phyloP scores from a whole-genome alignment of 2,113 vertebrate genomes.

The Beaufortia kweichowensis region DNA sequence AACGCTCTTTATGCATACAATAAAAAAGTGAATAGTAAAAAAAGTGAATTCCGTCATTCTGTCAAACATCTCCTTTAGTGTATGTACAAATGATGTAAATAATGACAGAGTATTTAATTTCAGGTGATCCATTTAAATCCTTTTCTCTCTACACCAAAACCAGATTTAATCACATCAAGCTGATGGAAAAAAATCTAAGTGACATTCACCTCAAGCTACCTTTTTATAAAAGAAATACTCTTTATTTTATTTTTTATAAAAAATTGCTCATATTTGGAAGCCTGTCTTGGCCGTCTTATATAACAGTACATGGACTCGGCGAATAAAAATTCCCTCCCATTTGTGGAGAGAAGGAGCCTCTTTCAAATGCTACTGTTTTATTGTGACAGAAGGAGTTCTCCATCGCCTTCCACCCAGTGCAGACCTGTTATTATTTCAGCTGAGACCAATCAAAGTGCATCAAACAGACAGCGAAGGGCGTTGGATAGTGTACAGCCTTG shows the following conservation, averaged over 20 bases:
- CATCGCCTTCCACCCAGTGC: conserved; percentile 55
- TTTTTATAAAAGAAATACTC: conserved; percentile 1
- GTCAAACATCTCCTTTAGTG: too few relatives aligned
- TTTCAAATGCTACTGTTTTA: conserved; percentile 45
- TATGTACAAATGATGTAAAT: too few relatives aligned
- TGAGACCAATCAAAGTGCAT: conserved; percentile 63
- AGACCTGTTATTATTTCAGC: conserved; percentile 69
- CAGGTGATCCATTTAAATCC: too few relatives aligned
- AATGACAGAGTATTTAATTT: too few relatives aligned
- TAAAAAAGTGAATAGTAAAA: too few relatives aligned
- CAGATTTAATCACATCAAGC: neutral
- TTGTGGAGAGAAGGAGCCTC: conserved; percentile 25
- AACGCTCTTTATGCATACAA: too few relatives aligned
- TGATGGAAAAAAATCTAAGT: neutral
- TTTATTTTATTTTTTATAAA: too few relatives aligned
- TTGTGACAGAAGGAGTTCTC: conserved; percentile 28
- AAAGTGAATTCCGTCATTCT: too few relatives aligned
- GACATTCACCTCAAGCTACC: neutral
- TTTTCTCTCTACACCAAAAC: neutral
- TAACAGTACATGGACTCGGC: conserved; percentile 18
- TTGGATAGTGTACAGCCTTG: conserved; percentile 46
- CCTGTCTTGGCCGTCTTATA: conserved; percentile 4
- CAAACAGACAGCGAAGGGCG: conserved; percentile 60
- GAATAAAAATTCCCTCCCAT: conserved; percentile 41
- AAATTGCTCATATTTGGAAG: neutral